phyloP scores from a whole-genome alignment of 2,113 vertebrate genomes.

The Amblyopsis rosae region DNA sequence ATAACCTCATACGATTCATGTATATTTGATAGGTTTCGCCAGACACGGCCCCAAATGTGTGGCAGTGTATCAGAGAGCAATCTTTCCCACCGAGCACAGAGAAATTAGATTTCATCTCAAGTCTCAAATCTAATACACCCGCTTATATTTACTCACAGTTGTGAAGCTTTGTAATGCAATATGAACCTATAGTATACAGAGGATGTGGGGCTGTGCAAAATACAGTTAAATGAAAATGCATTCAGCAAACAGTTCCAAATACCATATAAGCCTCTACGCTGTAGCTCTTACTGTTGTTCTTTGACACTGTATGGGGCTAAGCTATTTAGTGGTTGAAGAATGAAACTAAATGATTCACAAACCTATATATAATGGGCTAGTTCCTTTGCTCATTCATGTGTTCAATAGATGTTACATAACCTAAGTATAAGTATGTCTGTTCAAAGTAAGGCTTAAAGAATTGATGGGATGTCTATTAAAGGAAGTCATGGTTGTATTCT shows the following conservation, averaged over 20 bases:
- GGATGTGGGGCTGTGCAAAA: slow-evolving; percentile 48
- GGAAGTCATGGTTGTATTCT: too few relatives aligned
- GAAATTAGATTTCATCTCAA: slow-evolving; percentile 74
- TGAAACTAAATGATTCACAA: slow-evolving; percentile 5
- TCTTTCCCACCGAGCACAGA: slow-evolving; percentile 54
- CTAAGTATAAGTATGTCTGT: too few relatives aligned
- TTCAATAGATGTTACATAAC: neutral
- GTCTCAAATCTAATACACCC: slow-evolving; percentile 70
- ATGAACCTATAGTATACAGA: slow-evolving; percentile 56
- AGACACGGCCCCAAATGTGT: slow-evolving; percentile 66
- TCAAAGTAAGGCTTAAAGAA: too few relatives aligned
- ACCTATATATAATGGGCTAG: too few relatives aligned
- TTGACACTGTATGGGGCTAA: slow-evolving; percentile 1
- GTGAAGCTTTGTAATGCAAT: slow-evolving; percentile 65
- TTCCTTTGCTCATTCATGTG: slow-evolving; percentile 3
- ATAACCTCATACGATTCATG: slow-evolving; percentile 57
- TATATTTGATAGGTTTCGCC: slow-evolving; percentile 67
- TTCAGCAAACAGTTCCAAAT: slow-evolving; percentile 61
- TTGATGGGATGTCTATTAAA: too few relatives aligned
- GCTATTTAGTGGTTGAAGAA: neutral
- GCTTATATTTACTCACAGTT: slow-evolving; percentile 73
- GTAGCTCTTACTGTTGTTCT: slow-evolving; percentile 17
- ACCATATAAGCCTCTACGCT: slow-evolving; percentile 25
- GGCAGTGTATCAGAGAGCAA: slow-evolving; percentile 61
- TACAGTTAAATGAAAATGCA: slow-evolving; percentile 67